Evolutionary conservation across 2,888 invertebrate species (phyloP), one percentile per base, ranked within the genome.

Genomic region (Pollenia griseotomentosa): DNA sequence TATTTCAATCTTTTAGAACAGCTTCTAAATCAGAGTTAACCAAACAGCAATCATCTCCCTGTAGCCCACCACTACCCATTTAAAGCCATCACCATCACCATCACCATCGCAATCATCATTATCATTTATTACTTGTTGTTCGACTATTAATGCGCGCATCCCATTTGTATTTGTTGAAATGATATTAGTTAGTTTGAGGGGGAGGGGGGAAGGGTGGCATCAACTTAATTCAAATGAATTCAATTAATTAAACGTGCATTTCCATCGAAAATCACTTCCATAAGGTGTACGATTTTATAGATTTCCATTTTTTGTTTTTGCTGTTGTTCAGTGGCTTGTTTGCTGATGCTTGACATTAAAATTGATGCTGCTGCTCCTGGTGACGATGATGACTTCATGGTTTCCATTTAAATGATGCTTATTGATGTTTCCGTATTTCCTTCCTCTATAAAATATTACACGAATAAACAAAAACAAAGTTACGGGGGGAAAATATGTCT

Each of bases 211-310:
- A 33, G 23, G 57, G 23, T 68, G 16, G 66, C 63, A 82, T 51
- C 44, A 48, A 68, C 68, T 81, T 81, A 78, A 87, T 87, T 81
- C 87, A 87, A 81, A 84, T 81, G 81, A 84, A 87, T 87, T 87
- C 81, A 87, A 87, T 87, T 87, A 87, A 87, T 87, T 87, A 87
- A 77, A 78, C 66, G 68, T 66, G 81, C 57, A 73, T 65, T 84
- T 84, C 53, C 77, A 81, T 78, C 63, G 77, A 81, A 87, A 71
- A 80, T 81, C 73, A 83, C 81, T 87, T 68, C 61, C 80, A 83
- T 77, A 73, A 80, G 86, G 81, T 77, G 88, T 70, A 65, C 42
- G 23, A 59, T 71, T 71, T 71, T 71, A 55, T 71, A 80, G 63
- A 61, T 51, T 51, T 59, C 3, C 8, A 8, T 40, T 10, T 61